These are phyloP conservation scores for Phrynosoma blainvillii DNA, from an alignment of 2,113 vertebrate genomes.

Conservation along the genomic window DNA sequence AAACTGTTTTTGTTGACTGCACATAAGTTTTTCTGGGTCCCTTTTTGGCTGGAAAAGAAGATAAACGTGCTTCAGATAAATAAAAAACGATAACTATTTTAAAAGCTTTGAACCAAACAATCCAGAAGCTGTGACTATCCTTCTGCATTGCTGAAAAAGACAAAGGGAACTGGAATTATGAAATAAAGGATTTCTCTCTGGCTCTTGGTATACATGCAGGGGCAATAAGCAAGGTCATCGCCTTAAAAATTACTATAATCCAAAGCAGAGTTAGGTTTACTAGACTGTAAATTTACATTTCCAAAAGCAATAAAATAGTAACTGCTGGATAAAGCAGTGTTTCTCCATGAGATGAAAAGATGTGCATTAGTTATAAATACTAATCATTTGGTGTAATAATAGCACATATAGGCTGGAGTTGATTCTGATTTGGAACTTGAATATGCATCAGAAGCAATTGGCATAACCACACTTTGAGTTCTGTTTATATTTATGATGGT, in stretches of 20 bases:
- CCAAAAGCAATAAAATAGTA: background rate
- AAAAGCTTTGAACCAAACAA: no score
- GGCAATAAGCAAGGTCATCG: background rate
- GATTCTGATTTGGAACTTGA: background rate
- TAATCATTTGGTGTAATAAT: background rate
- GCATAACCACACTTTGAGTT: background rate
- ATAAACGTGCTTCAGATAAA: background rate
- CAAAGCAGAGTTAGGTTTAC: background rate
- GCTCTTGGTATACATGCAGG: background rate
- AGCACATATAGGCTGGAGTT: background rate
- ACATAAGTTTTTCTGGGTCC: background rate
- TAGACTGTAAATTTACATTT: background rate
- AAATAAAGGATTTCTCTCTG: background rate
- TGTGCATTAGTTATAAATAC: constrained; percentile 9
- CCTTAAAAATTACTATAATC: background rate
- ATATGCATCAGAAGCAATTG: background rate
- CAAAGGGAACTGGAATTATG: background rate
- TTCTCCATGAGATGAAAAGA: background rate
- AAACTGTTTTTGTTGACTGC: background rate
- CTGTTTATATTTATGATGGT: background rate
- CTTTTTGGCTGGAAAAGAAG: background rate
- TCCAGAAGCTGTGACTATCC: background rate
- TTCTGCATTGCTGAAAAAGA: background rate
- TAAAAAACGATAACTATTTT: background rate
- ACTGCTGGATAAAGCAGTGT: background rate